Base-by-base conservation (phyloP, 2,113 vertebrate genomes). In the Neoarius graeffei region DNA sequence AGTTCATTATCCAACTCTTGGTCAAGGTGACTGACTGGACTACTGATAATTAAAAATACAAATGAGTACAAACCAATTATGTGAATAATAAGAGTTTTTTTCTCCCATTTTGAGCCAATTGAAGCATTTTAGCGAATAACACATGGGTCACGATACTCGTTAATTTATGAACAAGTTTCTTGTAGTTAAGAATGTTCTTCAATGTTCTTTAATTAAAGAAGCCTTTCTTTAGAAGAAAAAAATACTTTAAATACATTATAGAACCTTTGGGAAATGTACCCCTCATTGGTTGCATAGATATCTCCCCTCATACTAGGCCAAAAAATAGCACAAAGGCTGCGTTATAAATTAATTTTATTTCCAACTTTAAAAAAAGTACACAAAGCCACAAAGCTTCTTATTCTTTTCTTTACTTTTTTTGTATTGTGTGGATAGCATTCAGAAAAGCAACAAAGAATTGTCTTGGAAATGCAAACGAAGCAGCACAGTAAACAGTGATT, bases 391-490 rank as follows among this genome's bases (percentile, higher is more conserved):
- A 69, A 15, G 27, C 67, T 69, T 69, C 13, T 42, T 42, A 42
- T 35, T 19, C 52, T 84, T n/a, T 54, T 17, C 50, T 69, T 84
- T n/a, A 7, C 19, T 4, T 17, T 19, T 20, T 48, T 42, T 81
- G 7, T 60, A 25, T 67, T 73, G 77, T 52, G 20, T 81, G 27
- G 52, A 81, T 23, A 81, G 25, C 67, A 82, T 62, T 17, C 52
- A 85, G 7, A 48, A 50, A 76, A 50, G 27, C 13, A 30, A 59
- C 25, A 80, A 77, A 79, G 56, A 71, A 86, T 83, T 30, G 64
- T 23, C 20, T 23, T 35, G 69, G 48, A 86, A 57, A 89, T 23
- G 64, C 62, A 87, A 84, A 80, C n/a, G 81, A 9, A 9, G n/a
- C 66, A 79, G 54, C 13, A 30, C 0, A 48, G 48, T 52, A 84